phyloP scores from a whole-genome alignment of 2,113 vertebrate species.

The Gopherus evgoodei region DNA sequence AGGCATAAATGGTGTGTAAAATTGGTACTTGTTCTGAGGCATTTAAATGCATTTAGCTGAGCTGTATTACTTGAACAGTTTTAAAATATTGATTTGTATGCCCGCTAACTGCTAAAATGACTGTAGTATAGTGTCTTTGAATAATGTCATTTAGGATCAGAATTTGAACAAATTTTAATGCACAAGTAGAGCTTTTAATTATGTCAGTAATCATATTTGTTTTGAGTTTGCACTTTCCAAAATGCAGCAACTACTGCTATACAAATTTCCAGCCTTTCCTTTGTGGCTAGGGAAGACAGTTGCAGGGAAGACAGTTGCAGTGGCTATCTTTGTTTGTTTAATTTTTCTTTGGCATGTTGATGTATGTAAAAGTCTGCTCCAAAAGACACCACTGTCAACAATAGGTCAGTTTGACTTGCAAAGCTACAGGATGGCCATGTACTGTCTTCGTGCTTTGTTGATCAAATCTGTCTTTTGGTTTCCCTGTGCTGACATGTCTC shows the following conservation, averaged over 20 bases:
- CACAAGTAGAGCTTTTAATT: background rate
- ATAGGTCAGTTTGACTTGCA: background rate
- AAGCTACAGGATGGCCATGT: background rate
- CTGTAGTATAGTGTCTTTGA: background rate
- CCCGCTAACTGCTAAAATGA: background rate
- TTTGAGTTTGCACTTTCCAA: background rate
- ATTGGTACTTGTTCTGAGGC: background rate
- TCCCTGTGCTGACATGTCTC: background rate
- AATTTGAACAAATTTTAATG: background rate
- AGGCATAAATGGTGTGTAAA: background rate
- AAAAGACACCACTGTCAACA: background rate
- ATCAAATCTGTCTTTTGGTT: background rate
- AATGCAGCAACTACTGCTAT: accelerated
- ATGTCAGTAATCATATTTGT: accelerated
- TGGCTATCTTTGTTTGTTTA: background rate
- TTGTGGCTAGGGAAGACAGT: accelerated
- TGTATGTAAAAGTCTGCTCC: background rate
- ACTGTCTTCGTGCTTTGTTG: background rate
- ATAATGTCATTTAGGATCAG: background rate
- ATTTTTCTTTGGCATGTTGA: background rate
- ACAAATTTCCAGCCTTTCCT: accelerated
- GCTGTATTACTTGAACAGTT: background rate
- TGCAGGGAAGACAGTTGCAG: accelerated
- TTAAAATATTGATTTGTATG: background rate
- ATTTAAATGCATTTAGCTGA: background rate